phyloP scores from a whole-genome alignment of 2,797 vertebrate species.

The Fistularia commersonii region DNA sequence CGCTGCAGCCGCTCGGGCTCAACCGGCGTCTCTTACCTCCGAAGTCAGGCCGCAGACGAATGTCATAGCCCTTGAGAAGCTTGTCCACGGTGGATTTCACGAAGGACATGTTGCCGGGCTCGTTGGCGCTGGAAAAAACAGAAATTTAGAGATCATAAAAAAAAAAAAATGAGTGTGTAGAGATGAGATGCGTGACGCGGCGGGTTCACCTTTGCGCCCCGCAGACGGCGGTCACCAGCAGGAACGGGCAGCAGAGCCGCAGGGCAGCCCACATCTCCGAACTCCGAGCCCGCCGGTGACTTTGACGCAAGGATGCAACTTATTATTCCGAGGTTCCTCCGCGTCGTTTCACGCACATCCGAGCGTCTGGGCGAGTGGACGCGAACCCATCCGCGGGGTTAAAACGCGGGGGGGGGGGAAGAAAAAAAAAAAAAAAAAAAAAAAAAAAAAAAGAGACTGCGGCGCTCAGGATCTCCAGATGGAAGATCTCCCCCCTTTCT shows the following conservation, averaged over 20 bases:
- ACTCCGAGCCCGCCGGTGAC: slow-evolving; percentile 61
- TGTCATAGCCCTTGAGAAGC: slow-evolving; percentile 93
- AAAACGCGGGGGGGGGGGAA: too few species aligned
- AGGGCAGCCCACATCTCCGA: slow-evolving; percentile 75
- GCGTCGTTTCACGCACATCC: slow-evolving; percentile 65
- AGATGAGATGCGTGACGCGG: too few species aligned
- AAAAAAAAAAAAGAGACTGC: not conserved
- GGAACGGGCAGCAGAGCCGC: slow-evolving; percentile 71
- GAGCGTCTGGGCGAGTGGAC: slow-evolving; percentile 49
- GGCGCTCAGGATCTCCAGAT: slow-evolving; percentile 17
- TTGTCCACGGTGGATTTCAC: slow-evolving; percentile 96
- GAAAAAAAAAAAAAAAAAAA: not conserved
- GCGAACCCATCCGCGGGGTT: too few species aligned
- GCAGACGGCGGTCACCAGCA: slow-evolving; percentile 77
- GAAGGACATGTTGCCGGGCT: slow-evolving; percentile 94
- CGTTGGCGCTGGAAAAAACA: slow-evolving; percentile 79
- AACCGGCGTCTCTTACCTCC: slow-evolving; percentile 77
- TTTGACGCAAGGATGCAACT: slow-evolving; percentile 74
- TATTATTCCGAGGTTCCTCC: slow-evolving; percentile 78
- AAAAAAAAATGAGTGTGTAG: not conserved
- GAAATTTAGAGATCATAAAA: too few species aligned
- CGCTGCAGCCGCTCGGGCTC: not conserved
- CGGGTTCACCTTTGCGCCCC: slow-evolving; percentile 82
- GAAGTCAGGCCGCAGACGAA: slow-evolving; percentile 92
- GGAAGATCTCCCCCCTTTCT: slow-evolving; percentile 15